Evolutionary conservation across 1,140 invertebrate genomes (phyloP), one percentile per base, ranked within the genome.

Genomic region (Adoxophyes honmai): DNA sequence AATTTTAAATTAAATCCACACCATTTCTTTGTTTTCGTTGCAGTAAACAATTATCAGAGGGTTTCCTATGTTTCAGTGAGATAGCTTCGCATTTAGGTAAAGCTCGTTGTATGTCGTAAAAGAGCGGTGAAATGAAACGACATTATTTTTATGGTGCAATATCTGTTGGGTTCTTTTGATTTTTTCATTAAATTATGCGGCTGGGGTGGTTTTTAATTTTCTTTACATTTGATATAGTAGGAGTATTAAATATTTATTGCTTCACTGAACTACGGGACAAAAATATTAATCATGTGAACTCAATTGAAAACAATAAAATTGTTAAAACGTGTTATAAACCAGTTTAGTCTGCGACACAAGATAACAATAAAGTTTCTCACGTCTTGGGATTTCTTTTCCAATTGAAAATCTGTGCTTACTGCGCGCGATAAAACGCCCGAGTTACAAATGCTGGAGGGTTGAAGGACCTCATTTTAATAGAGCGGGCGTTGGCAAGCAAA

Each of bases 381-480:
- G 42, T n/a, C 42, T 48, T 48, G 4, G 42, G 21, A 48, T 48
- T 21, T 48, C 42, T 48, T 48, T 44, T 48, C 13, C 42, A 48
- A 48, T 48, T 48, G 42, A 18, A 48, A 48, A 48, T 48, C 21
- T 48, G 10, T 18, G 42, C 42, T 48, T 48, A 48, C 42, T 48
- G 42, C 28, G 42, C 42, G 21, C 42, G 18, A 48, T 48, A 48
- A 48, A 18, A 18, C 42, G 42, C 42, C 21, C 42, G 42, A 48
- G 16, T 48, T 48, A 48, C 42, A 48, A 48, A 48, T 48, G 42
- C 42, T 48, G 21, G 42, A 48, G 42, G 42, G 42, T 48, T 48
- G 42, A 48, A 48, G 42, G 42, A 48, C 42, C 42, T 48, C 42
- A 48, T 48, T 48, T 28, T 48, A 48, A 48, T 48, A 33, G 42